phyloP scores from a whole-genome alignment of 1,140 invertebrate species.

The Zophobas morio region DNA sequence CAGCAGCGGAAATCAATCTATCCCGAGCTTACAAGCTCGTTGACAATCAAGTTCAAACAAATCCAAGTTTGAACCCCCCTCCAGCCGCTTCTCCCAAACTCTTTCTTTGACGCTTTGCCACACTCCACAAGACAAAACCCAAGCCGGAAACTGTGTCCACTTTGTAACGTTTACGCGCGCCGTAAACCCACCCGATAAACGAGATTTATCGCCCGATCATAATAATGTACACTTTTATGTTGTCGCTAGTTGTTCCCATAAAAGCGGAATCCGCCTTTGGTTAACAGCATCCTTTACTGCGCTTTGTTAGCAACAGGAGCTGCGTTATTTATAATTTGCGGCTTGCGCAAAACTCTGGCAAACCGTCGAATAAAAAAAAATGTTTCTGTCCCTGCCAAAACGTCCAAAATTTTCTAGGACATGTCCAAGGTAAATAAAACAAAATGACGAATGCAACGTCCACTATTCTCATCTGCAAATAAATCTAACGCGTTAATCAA shows the following conservation, averaged over 20 bases:
- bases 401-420: constrained; percentile 49
- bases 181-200: constrained; percentile 12
- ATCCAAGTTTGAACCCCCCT: no score
- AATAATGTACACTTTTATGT: constrained; percentile 25
- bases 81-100: neutral
- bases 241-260: neutral
- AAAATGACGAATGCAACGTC: constrained; percentile 41
- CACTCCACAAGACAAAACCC: neutral
- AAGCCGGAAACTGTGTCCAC: constrained; percentile 3
- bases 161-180: constrained; percentile 11
- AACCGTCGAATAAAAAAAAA: constrained; percentile 1
- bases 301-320: neutral
- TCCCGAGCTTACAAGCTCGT: no score
- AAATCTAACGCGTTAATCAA: constrained; percentile 55
- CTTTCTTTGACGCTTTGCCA: constrained; percentile 10
- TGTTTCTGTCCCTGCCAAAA: constrained; percentile 5
- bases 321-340: constrained; percentile 16
- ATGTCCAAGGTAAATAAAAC: constrained; percentile 52
- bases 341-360: neutral
- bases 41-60: no score
- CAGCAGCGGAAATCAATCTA: no score
- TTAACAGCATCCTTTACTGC: constrained; percentile 1
- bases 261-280: constrained; percentile 15
- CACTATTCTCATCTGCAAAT: constrained; percentile 52
- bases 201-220: constrained; percentile 14